Percentiles rank a stretch among this genome's conserved stretches.
phyloP scores from a whole-genome alignment of 2,888 invertebrate species.

The Liodrosophila aerea region DNA sequence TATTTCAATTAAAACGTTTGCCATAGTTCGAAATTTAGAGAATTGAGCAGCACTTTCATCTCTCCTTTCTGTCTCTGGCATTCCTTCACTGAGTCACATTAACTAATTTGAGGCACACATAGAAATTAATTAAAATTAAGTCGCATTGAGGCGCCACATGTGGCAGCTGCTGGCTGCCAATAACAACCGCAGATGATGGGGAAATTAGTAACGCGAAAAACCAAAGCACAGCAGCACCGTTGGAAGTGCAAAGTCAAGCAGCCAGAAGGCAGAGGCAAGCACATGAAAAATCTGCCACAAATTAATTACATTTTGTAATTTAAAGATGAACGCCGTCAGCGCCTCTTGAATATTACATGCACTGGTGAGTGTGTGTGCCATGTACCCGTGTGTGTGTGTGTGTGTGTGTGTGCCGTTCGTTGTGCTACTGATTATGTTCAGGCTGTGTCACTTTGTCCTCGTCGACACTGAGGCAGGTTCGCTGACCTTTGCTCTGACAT shows the following conservation, averaged over 20 bases:
- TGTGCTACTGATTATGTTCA: constrained; percentile 46
- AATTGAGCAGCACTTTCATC: too few relatives aligned
- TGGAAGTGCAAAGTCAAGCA: constrained; percentile 54
- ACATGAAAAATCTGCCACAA: constrained; percentile 56
- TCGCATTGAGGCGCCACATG: constrained; percentile 41
- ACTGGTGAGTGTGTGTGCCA: constrained; percentile 6
- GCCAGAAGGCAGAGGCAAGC: constrained; percentile 24
- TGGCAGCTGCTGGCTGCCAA: constrained; percentile 40
- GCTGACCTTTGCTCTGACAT: constrained; percentile 66
- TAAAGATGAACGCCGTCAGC: constrained; percentile 41
- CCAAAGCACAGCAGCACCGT: constrained; percentile 19
- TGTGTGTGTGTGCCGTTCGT: constrained; percentile 25
- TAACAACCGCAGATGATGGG: constrained; percentile 49
- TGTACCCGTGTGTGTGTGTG: constrained; percentile 11
- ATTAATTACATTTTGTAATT: constrained; percentile 69
- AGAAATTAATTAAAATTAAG: constrained; percentile 69
- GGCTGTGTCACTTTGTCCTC: constrained; percentile 46
- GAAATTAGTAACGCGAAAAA: constrained; percentile 34
- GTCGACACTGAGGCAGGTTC: constrained; percentile 44
- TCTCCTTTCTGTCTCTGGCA: too few relatives aligned
- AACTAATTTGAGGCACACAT: constrained; percentile 29
- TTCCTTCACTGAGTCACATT: constrained; percentile 8
- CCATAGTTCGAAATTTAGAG: constrained; percentile 12
- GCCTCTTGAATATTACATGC: not conserved
- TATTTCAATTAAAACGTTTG: constrained; percentile 6